Conservation (phyloP, 2,797 vertebrate species). For the Polyboroides typus region DNA sequence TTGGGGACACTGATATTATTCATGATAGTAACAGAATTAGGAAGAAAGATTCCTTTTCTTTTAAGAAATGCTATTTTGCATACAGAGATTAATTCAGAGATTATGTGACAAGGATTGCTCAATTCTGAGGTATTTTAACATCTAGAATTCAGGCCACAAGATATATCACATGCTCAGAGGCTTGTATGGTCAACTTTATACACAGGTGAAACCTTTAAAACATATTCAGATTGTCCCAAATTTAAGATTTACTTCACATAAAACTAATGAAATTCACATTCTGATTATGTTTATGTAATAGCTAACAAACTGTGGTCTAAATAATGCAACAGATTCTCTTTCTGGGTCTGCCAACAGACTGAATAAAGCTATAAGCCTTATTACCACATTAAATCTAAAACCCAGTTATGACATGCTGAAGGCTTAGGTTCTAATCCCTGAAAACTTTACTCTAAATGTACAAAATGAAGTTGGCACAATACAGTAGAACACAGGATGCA, state of each 20-base stretch:
- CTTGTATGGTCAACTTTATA: background rate
- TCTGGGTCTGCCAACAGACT: background rate
- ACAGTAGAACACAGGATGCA: background rate
- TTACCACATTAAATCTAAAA: background rate
- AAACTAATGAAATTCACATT: background rate
- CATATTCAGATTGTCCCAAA: background rate
- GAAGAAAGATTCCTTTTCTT: background rate
- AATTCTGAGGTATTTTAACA: background rate
- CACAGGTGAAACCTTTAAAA: background rate
- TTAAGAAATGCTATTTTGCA: background rate
- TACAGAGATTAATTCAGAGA: background rate
- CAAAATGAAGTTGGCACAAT: background rate
- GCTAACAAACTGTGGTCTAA: background rate
- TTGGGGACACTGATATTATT: background rate
- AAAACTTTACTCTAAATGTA: background rate
- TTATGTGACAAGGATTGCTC: background rate
- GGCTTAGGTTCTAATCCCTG: background rate
- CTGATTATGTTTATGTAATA: background rate
- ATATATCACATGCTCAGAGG: rapidly evolving
- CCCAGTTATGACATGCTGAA: background rate
- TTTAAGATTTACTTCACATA: background rate
- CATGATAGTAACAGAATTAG: background rate
- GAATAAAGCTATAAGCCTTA: background rate
- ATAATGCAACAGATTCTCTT: background rate
- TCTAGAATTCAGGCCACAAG: background rate